Evolutionary conservation across 1,140 invertebrate species (phyloP), one percentile per base, ranked within the genome.

Genomic region (Heliconius eleuchia): DNA sequence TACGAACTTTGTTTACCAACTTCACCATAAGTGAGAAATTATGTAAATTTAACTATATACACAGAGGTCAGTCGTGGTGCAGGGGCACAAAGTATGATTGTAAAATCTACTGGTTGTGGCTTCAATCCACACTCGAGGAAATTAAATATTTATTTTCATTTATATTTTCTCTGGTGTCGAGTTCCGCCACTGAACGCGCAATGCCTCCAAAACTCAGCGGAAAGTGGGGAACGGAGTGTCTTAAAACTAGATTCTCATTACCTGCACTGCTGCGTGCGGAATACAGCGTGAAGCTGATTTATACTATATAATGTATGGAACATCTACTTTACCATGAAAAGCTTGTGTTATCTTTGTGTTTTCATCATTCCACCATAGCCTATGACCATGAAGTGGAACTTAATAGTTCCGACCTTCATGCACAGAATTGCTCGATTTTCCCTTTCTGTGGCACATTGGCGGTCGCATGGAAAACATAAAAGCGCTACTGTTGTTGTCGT

Each of bases 371-470:
- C 34, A 46, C 52, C 52, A 55, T 73, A 27, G 55, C 30, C 57
- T 30, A 50, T 27, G 30, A 66, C 71, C 77, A 75, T 70, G 77
- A 85, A 80, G 82, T 79, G 79, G 74, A 84, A 75, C 34, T 72
- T 75, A 79, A 80, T 82, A 71, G 71, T 79, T 76, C 39, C 76
- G 82, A 85, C 85, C 82, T 88, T 88, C 83, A 83, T 83, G 84
- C 84, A 83, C 81, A 85, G 74, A 70, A 73, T 50, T 71, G 80
- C 76, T 83, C 84, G 80, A 85, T 83, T 87, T 88, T 88, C 85
- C 77, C 82, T 87, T 88, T 89, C 80, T 27, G 57, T 76, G 76
- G 66, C 4, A 79, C 39, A 74, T 50, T 70, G 70, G 27, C 77
- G 71, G 18, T 42, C 72, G 55, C 57, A 73, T 52, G 73, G 74